These are phyloP conservation scores for Heterotilapia buettikoferi DNA, from an alignment of 2,113 vertebrate genomes.

Conservation along the genomic window DNA sequence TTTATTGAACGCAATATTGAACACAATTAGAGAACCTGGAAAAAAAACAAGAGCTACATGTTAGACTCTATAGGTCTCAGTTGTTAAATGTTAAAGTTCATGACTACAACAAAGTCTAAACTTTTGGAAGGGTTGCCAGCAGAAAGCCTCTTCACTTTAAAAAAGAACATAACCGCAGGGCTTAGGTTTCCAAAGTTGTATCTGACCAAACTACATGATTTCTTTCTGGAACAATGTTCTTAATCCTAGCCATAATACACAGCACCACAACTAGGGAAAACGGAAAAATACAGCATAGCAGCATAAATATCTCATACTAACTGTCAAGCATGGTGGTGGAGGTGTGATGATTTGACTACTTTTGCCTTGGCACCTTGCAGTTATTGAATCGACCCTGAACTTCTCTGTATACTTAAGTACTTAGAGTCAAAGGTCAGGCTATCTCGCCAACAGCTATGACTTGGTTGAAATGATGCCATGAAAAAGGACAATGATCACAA, in stretches of 20 bases:
- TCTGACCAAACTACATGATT: not conserved
- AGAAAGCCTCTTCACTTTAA: not conserved
- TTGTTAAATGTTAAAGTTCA: not conserved
- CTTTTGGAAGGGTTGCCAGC: not conserved
- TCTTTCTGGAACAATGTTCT: not conserved
- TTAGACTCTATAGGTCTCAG: not conserved
- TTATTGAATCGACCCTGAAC: not conserved
- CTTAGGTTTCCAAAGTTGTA: not conserved
- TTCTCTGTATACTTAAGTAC: not conserved
- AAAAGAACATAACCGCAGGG: not conserved
- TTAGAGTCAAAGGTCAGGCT: not conserved
- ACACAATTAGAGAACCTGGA: not conserved
- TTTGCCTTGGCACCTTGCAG: not conserved
- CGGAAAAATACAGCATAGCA: not conserved
- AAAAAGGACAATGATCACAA: not conserved
- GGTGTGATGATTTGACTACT: not conserved
- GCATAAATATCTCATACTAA: not conserved
- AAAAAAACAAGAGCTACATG: not conserved
- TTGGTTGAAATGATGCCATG: not conserved
- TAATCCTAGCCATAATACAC: not conserved
- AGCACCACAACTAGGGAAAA: not conserved
- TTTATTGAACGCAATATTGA: not conserved
- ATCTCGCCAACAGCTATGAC: not conserved
- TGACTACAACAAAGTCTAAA: not conserved
- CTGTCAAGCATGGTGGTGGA: not conserved